These are phyloP conservation scores for Pentamera pediparva DNA, from an alignment of 53 echinoderm and acorn worm genomes.

Conservation along the genomic window DNA sequence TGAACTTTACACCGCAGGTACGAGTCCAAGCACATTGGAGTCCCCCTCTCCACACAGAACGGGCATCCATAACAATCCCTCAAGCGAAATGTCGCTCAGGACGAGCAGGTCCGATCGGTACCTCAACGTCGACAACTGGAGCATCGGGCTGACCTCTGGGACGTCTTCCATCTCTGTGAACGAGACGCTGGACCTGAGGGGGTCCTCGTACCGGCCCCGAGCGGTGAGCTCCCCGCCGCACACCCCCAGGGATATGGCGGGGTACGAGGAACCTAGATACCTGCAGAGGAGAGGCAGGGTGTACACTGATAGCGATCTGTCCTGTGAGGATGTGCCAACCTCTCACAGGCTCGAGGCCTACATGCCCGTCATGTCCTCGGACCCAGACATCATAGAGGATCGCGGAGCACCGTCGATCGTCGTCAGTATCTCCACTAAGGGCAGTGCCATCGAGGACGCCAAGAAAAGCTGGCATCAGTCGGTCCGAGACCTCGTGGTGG, in stretches of 20 bases:
- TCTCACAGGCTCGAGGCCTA: not conserved
- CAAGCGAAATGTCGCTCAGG: not conserved
- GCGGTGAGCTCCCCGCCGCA: not conserved
- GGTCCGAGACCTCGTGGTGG: not conserved
- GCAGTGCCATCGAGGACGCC: not conserved
- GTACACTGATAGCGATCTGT: no score
- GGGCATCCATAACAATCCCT: no score
- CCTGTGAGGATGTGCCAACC: no score
- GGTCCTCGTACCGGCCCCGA: not conserved
- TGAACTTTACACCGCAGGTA: conserved; percentile 1
- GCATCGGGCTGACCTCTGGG: conserved; percentile 8
- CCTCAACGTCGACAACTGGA: conserved; percentile 29
- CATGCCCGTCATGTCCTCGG: not conserved
- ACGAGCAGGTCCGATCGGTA: conserved; percentile 24
- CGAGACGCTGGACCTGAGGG: conserved; percentile 11
- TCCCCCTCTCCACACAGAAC: conserved; percentile 7
- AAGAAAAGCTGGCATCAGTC: conserved; percentile 34
- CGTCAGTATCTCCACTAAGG: conserved; percentile 7
- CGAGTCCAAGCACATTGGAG: conserved; percentile 9
- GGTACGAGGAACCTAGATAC: no score
- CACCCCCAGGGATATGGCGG: no score
- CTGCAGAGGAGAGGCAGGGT: no score
- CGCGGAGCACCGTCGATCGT: not conserved
- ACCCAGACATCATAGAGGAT: conserved; percentile 1
- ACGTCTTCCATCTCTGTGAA: conserved; percentile 14